A percentile compares a stretch with the other conserved stretches of the same genome.
phyloP scores from a whole-genome alignment of 2,113 vertebrate genomes.

The Gorsachius goisagi region DNA sequence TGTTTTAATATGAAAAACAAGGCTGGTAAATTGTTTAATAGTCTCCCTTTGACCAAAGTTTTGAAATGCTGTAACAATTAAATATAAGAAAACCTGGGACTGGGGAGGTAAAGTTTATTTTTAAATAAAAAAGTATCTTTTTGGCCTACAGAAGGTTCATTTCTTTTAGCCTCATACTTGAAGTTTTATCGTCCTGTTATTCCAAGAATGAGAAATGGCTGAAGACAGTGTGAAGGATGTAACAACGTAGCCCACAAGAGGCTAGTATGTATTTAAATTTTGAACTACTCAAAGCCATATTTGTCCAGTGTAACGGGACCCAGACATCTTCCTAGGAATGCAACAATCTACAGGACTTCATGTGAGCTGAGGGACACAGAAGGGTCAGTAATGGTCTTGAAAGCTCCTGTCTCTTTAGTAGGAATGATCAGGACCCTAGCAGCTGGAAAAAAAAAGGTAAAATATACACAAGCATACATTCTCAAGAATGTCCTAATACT shows the following conservation, averaged over 20 bases:
- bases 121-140: neutral
- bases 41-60: neutral
- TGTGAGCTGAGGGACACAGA: neutral
- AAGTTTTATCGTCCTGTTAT: neutral
- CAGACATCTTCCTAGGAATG: neutral
- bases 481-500: neutral
- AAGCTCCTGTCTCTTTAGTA: neutral
- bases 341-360: neutral
- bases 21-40: neutral
- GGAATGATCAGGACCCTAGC: neutral
- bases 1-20: neutral
- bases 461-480: neutral
- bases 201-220: neutral
- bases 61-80: neutral
- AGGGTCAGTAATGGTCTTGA: neutral
- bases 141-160: neutral
- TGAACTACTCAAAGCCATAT: neutral
- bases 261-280: constrained; percentile 23
- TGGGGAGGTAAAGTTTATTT: neutral
- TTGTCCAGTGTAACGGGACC: neutral
- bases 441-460: neutral
- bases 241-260: constrained; percentile 38
- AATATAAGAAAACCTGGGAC: neutral
- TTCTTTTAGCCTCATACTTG: neutral
- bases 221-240: neutral